Base-by-base conservation (phyloP, 2,797 vertebrate species). In the Phataginus tetradactyla region DNA sequence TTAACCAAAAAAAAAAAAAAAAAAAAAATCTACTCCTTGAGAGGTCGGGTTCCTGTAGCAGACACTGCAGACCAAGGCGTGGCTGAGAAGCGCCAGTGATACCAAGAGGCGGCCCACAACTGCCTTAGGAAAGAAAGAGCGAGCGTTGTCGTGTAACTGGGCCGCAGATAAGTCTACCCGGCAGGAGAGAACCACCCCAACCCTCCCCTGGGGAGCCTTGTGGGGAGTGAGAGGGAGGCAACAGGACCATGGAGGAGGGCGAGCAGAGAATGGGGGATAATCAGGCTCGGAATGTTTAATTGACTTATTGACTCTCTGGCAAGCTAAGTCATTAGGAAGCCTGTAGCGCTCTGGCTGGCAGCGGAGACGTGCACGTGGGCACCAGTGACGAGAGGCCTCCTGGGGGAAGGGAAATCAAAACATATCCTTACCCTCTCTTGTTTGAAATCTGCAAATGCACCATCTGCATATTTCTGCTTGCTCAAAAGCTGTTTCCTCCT, bases 401-500 rank as follows among this genome's bases (percentile, higher is more conserved):
- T 97, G 96, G 97, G 98, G 97, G 96, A 97, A 97, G 91, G 95
- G 98, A 97, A 68, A 98, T 92, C 97, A 98, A 98, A 97, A 98
- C 97, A 98, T 96, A 98, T 98, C 97, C 99, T 99, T 98, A 99
- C 99, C 99, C 99, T 99, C 97, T 99, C 99, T 92, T 98, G 98
- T 98, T 99, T 99, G 98, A 97, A 98, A 98, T 99, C 99, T 79
- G 98, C 94, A 95, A 98, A 98, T 97, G 99, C 99, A 97, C 98
- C 94, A 92, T 99, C 98, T 98, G 98, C 98, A 90, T 98, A 98
- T 98, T 99, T 99, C 98, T 99, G 99, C 98, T 99, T 99, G 99
- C 98, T 99, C 97, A 99, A 98, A 98, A 99, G 99, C 98, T 99
- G 99, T 97, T 99, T 99, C 98, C 99, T 99, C 96, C 99, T 99